Evolutionary conservation across 2,113 vertebrate species (phyloP).

Genomic region (Conger conger): DNA sequence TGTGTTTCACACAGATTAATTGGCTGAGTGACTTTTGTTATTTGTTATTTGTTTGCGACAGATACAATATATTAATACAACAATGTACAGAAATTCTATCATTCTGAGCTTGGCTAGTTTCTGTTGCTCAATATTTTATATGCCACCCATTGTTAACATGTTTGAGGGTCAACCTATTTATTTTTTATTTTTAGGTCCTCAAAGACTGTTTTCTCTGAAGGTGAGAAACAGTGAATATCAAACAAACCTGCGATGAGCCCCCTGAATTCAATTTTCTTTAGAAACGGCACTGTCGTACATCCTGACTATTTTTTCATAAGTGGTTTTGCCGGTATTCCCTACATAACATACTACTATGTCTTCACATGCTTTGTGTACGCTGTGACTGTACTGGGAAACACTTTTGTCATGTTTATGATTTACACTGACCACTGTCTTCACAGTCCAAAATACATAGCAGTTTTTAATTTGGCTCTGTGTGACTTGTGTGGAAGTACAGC

Average conservation of each 20-base stretch:
- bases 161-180: neutral
- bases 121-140: too few species aligned
- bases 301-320: constrained; percentile 16
- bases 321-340: constrained; percentile 47
- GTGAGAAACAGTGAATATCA: neutral
- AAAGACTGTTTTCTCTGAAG: neutral
- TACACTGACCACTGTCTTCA: constrained; percentile 6
- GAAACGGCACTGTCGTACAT: neutral
- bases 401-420: constrained; percentile 55
- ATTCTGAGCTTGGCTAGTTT: too few species aligned
- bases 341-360: constrained; percentile 58
- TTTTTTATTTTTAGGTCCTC: neutral
- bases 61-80: too few species aligned
- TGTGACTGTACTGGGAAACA: constrained; percentile 56
- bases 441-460: constrained; percentile 25
- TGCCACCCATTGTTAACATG: too few species aligned
- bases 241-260: neutral
- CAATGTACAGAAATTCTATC: too few species aligned
- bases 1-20: too few species aligned
- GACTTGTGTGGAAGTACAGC: constrained; percentile 10
- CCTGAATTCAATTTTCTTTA: neutral
- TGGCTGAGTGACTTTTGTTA: too few species aligned
- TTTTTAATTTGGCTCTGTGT: constrained; percentile 21
- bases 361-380: constrained; percentile 60
- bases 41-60: too few species aligned